Conservation (phyloP, 2,113 vertebrate species). For the Malurus elegans region DNA sequence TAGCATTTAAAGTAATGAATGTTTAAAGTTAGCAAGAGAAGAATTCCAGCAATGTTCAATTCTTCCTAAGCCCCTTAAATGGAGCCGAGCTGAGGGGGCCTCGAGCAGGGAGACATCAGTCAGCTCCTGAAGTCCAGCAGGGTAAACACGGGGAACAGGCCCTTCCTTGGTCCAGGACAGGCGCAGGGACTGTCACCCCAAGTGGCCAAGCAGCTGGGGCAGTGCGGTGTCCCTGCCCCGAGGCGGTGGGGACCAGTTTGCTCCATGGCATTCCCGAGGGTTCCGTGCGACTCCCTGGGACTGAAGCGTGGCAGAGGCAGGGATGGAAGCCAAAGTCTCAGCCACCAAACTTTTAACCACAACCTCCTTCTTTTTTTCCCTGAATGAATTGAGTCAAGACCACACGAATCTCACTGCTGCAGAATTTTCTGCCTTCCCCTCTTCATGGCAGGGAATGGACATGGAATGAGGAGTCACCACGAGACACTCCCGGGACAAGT, state of each 20-base stretch:
- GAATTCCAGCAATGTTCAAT: conserved; percentile 64
- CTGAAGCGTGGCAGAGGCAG: background rate
- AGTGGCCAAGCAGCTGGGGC: rapidly evolving
- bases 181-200: background rate
- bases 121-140: background rate
- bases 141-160: background rate
- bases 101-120: background rate
- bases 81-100: conserved; percentile 48
- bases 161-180: background rate
- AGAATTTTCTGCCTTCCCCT: background rate
- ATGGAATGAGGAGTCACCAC: background rate
- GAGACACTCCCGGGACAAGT: rapidly evolving
- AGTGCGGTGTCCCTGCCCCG: rapidly evolving
- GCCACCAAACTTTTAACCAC: background rate
- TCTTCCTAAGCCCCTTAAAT: conserved; percentile 64
- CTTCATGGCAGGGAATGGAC: background rate
- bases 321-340: background rate
- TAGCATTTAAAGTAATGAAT: conserved; percentile 66
- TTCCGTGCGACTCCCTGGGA: background rate
- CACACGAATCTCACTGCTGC: background rate
- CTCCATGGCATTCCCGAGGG: rapidly evolving
- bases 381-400: background rate
- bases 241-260: background rate
- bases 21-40: conserved; percentile 62
- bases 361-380: background rate